Evolutionary conservation across 92 coral and sea anemone species (phyloP), one percentile per base, ranked within the genome.

Genomic region (Umimayanthus chanpuru): DNA sequence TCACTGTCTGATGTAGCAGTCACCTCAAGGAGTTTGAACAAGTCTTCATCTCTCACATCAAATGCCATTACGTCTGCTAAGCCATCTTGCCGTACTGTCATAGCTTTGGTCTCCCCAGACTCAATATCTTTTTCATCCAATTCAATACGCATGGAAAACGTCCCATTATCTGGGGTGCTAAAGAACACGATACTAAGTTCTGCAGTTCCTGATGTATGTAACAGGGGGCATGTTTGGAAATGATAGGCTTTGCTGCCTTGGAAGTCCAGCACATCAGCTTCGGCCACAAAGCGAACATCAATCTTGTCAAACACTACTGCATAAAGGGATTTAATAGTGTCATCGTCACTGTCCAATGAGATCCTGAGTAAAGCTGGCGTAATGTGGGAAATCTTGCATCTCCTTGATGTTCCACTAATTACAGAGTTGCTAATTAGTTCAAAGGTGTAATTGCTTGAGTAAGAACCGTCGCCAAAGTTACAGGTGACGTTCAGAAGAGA

Each of bases 211-310:
- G 85, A 41, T 73, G 87, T 47, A 20, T 74, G 47, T 21, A 50
- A 67, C 4, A 18, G 76, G 20, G 98, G 98, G 29, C 98, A 95
- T 23, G 94, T 92, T 73, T 95, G 96, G n/a, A 95, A 95, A 41
- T 88, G 91, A 50, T 93, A 95, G 8, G 85, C 89, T 5, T 89
- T 44, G 11, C 76, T 85, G 5, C 80, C 53, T 76, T 39, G 86
- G 29, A 93, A 79, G 66, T 93, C 93, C 29, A 40, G 47, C 4
- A 82, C 55, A 23, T 88, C 87, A 16, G 96, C 96, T 21, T 88
- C 89, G 4, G 91, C 93, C 25, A 95, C 94, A 91, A 95, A 95
- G 30, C 91, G 85, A 29, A 95, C 80, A 64, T 76, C 90, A 20
- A 79, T 28, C n/a, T 91, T 74, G 79, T 93, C 96, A 44, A 95